Percentiles rank a stretch among this genome's conserved stretches.
Conservation (phyloP, 2,797 vertebrate genomes). For the Silurus aristotelis region DNA sequence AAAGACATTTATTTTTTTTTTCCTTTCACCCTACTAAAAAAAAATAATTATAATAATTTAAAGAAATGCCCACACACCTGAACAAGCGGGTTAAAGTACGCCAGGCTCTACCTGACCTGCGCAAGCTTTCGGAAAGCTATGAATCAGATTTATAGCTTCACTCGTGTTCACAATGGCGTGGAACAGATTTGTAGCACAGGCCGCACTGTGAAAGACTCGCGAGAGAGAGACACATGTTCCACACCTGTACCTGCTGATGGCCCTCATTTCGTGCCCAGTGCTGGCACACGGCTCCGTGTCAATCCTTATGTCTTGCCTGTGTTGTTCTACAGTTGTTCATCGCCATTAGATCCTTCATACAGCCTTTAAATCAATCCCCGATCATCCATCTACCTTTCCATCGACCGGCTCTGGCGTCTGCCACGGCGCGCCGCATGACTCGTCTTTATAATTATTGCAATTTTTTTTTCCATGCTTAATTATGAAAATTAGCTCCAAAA, state of each 20-base stretch:
- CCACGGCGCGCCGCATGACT: slow-evolving; percentile 30
- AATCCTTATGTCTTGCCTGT: not conserved
- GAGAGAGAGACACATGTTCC: not conserved
- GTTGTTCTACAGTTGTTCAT: not conserved
- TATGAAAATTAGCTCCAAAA: slow-evolving; percentile 61
- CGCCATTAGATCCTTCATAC: not conserved
- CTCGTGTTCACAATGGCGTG: slow-evolving; percentile 12
- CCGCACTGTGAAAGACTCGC: slow-evolving; percentile 11
- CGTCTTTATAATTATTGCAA: slow-evolving; percentile 57
- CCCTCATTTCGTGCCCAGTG: not conserved
- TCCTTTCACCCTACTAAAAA: too few relatives aligned
- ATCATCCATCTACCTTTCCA: not conserved
- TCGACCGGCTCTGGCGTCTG: too few relatives aligned
- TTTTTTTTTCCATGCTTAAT: slow-evolving; percentile 56
- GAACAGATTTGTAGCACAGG: slow-evolving; percentile 31
- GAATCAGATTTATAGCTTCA: slow-evolving; percentile 51
- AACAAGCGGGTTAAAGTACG: slow-evolving; percentile 12
- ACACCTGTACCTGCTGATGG: slow-evolving; percentile 12
- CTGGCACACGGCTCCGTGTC: not conserved
- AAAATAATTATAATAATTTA: too few relatives aligned
- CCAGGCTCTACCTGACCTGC: slow-evolving; percentile 40
- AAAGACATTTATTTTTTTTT: slow-evolving; percentile 31
- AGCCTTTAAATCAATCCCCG: not conserved
- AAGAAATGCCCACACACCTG: slow-evolving; percentile 38
- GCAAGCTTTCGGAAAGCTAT: slow-evolving; percentile 33